Evolutionary conservation across 2,888 invertebrate species (phyloP).

Genomic region (Drosophila recens): DNA sequence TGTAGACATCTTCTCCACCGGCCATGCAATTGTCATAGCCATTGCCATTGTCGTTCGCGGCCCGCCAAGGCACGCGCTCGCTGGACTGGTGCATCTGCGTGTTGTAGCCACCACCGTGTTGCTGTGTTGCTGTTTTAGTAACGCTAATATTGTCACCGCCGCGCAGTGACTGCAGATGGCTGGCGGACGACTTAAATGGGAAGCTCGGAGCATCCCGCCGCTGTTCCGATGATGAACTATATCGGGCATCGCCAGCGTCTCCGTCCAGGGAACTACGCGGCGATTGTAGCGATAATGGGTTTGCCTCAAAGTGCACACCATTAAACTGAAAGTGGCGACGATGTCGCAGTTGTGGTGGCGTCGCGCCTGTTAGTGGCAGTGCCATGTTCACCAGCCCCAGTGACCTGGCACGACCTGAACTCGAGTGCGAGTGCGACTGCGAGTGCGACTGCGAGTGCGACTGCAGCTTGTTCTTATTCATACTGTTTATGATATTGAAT

Average conservation of each 20-base stretch:
- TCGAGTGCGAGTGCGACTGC: background rate
- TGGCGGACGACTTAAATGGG: background rate
- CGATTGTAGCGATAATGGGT: constrained; percentile 16
- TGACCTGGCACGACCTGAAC: background rate
- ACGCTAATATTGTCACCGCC: background rate
- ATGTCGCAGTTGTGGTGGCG: constrained; percentile 40
- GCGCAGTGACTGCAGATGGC: background rate
- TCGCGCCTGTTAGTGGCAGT: constrained; percentile 31
- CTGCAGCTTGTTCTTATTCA: constrained; percentile 15
- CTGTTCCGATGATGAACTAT: background rate
- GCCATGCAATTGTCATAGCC: background rate
- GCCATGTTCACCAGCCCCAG: constrained; percentile 46
- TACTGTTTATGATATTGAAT: constrained; percentile 2
- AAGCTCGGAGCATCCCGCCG: background rate
- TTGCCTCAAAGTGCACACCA: constrained; percentile 48
- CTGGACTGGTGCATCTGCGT: background rate
- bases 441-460: background rate
- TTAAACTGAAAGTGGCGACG: constrained; percentile 53
- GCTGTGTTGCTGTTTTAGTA: background rate
- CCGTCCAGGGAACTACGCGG: background rate
- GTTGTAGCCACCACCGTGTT: background rate
- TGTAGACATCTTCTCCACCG: constrained; percentile 14
- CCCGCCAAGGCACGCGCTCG: background rate
- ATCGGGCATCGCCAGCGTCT: constrained; percentile 38
- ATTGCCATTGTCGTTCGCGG: background rate